A percentile compares a stretch with the other conserved stretches of the same genome.
Evolutionary conservation across 2,797 vertebrate species (phyloP).

Genomic region (Limosa lapponica): DNA sequence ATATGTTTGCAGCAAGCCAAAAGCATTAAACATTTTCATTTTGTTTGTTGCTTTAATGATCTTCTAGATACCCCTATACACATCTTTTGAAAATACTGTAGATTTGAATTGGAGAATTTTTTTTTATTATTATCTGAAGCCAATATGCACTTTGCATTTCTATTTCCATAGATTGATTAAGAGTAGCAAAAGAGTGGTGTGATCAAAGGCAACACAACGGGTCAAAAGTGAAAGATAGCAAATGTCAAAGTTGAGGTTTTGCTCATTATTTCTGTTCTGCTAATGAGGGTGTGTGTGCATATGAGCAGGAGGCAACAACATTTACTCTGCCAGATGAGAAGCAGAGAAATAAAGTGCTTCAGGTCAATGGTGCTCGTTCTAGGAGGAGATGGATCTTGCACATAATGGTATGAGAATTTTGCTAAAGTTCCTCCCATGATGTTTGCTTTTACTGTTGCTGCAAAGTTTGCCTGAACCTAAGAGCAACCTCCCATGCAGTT

Average conservation of each 20-base stretch:
- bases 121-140: not conserved
- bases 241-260: not conserved
- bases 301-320: not conserved
- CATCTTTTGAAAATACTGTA: not conserved
- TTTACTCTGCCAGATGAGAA: not conserved
- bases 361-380: not conserved
- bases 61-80: not conserved
- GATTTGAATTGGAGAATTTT: not conserved
- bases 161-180: not conserved
- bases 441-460: not conserved
- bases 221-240: not conserved
- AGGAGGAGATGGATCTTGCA: not conserved
- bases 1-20: not conserved
- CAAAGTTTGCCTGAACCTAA: not conserved
- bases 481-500: not conserved
- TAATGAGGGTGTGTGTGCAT: rapidly evolving
- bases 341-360: not conserved
- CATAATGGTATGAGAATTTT: not conserved
- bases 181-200: not conserved
- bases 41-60: not conserved
- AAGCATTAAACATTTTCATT: not conserved
- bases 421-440: not conserved
- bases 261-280: not conserved
- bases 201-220: not conserved
- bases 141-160: not conserved